These are phyloP conservation scores for Aulostomus chinensis DNA, from an alignment of 2,797 vertebrate species.

Conservation along the genomic window DNA sequence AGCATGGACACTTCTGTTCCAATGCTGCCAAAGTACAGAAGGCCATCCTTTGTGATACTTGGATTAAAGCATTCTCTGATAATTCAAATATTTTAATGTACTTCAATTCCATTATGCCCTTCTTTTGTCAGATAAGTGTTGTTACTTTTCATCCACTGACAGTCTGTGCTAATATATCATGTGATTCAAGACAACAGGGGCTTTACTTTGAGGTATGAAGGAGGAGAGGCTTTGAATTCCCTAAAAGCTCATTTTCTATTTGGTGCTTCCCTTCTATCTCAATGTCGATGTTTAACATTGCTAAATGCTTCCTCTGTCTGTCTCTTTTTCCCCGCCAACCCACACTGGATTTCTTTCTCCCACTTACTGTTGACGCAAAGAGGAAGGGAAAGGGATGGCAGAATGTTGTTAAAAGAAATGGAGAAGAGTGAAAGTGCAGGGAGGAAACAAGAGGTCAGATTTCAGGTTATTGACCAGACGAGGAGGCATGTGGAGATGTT, in stretches of 20 bases:
- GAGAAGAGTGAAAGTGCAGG: constrained; percentile 47
- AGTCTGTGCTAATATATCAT: constrained; percentile 52
- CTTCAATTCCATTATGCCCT: constrained; percentile 47
- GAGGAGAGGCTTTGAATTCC: constrained; percentile 56
- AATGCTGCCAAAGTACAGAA: constrained; percentile 26
- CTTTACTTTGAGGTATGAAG: constrained; percentile 51
- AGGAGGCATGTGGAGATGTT: constrained; percentile 47
- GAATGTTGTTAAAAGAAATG: too few species aligned
- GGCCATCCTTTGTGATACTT: constrained; percentile 41
- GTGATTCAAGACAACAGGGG: constrained; percentile 40
- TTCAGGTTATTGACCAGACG: constrained; percentile 60
- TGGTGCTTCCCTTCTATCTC: too few species aligned
- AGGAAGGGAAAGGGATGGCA: too few species aligned
- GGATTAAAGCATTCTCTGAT: too few species aligned
- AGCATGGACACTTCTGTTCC: constrained; percentile 32
- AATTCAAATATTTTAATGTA: constrained; percentile 62
- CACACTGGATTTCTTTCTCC: too few species aligned
- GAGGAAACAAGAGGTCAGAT: constrained; percentile 65
- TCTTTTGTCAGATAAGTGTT: constrained; percentile 23
- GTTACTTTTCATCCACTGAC: constrained; percentile 37
- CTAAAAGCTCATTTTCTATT: constrained; percentile 50
- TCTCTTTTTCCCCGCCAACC: too few species aligned
- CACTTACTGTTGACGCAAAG: too few species aligned
- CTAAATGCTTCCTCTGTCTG: constrained; percentile 36
- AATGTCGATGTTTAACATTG: constrained; percentile 42